Evolutionary conservation across 2,888 invertebrate species (phyloP).

Genomic region (Ethmia dodecea): DNA sequence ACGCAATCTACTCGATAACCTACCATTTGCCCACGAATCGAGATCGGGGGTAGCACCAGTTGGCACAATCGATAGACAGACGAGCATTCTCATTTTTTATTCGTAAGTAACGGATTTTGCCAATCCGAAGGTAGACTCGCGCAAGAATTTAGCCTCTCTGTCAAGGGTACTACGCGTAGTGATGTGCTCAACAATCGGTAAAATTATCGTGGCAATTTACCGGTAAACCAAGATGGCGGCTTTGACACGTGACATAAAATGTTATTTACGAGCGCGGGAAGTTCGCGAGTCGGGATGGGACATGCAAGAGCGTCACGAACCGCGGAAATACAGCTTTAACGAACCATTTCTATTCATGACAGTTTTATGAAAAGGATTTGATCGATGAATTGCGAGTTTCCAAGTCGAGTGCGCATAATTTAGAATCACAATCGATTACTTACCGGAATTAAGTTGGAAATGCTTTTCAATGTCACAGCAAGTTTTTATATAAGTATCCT

Average conservation of each 20-base stretch:
- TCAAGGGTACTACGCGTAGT: constrained; percentile 38
- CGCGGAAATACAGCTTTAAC: constrained; percentile 56
- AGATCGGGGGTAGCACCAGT: constrained; percentile 70
- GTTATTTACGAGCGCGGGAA: constrained; percentile 65
- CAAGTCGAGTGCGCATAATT: neutral
- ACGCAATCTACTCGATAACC: constrained; percentile 53
- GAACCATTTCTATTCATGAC: constrained; percentile 68
- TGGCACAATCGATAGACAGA: constrained; percentile 72
- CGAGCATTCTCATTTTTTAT: constrained; percentile 56
- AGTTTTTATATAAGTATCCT: no score
- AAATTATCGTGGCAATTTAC: constrained; percentile 40
- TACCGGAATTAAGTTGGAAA: no score
- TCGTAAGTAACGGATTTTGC: constrained; percentile 27
- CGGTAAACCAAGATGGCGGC: constrained; percentile 59
- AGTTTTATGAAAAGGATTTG: constrained; percentile 47
- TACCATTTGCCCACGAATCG: constrained; percentile 54
- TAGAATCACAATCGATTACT: no score
- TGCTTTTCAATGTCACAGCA: no score
- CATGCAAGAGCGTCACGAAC: constrained; percentile 70
- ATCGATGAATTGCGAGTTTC: constrained; percentile 16
- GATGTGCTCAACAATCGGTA: constrained; percentile 27
- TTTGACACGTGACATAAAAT: constrained; percentile 72
- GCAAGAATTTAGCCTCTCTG: constrained; percentile 42
- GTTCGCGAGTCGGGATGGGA: constrained; percentile 65
- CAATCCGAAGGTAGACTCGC: constrained; percentile 21